Conservation (phyloP, 2,888 invertebrate species). For the Mystacides longicornis region DNA sequence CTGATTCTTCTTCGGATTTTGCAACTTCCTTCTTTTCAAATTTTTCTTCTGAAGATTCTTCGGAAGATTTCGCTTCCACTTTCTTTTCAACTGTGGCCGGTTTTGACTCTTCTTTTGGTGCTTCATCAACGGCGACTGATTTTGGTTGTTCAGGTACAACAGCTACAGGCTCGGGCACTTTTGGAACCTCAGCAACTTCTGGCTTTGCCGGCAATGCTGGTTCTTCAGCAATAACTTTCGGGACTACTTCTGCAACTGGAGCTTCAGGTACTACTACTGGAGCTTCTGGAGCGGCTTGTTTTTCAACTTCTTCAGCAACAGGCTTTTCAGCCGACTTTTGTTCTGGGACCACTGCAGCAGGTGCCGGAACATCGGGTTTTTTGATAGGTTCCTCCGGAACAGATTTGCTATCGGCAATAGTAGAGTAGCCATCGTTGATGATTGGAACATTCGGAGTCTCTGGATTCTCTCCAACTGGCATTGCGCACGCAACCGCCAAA, state of each 20-base stretch:
- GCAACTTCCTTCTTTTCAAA: constrained; percentile 27
- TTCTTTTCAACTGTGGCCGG: constrained; percentile 30
- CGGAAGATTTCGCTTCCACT: constrained; percentile 18
- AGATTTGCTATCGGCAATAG: constrained; percentile 17
- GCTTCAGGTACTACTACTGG: constrained; percentile 27
- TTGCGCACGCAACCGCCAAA: constrained; percentile 43
- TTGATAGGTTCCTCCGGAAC: constrained; percentile 30
- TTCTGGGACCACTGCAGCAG: constrained; percentile 25
- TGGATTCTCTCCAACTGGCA: constrained; percentile 33
- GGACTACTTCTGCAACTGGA: constrained; percentile 1
- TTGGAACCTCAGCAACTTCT: constrained; percentile 17
- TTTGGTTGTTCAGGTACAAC: constrained; percentile 24
- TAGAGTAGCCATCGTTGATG: constrained; percentile 20
- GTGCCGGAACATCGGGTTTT: constrained; percentile 29
- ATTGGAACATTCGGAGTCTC: constrained; percentile 16
- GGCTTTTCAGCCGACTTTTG: constrained; percentile 11
- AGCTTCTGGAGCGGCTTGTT: constrained; percentile 11
- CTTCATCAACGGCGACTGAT: neutral
- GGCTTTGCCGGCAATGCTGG: constrained; percentile 9
- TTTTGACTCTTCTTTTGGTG: constrained; percentile 25
- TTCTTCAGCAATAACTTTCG: neutral
- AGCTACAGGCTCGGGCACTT: constrained; percentile 18
- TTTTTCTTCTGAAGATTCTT: constrained; percentile 25
- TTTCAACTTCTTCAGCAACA: constrained; percentile 7
- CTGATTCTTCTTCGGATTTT: constrained; percentile 22